Base-by-base conservation (phyloP, 2,888 invertebrate genomes). In the Noctua janthina region DNA sequence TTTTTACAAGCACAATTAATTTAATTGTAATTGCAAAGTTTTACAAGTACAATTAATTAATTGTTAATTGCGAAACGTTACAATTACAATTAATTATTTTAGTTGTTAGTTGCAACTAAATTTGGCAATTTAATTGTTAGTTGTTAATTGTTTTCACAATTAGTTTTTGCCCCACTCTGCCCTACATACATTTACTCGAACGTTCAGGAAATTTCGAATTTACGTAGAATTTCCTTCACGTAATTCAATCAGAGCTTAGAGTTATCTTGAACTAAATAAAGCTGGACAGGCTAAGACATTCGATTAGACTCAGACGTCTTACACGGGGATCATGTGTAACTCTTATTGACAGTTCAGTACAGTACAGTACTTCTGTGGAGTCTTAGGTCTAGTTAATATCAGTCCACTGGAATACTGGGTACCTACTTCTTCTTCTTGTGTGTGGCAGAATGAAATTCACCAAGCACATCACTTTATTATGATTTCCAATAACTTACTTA, bases 231-330 rank as follows among this genome's bases (percentile, higher is more conserved):
- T 66, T 76, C 23, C 29, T 66, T 17, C 29, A 46, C 29, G 10
- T 17, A 15, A 66, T 66, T 35, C 13, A 46, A 77, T 54, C 66
- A 77, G 15, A 56, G 11, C 56, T 39, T 8, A 43, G 35, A 35
- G 6, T 39, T 49, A 56, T 2, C 23, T 46, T 1, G 20, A 62
- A 62, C n/a, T 69, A 35, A 51, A 79, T 79, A 68, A 68, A 75
- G 51, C 20, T 17, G 8, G 67, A 54, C 68, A 20, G 13, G n/a
- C 35, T 23, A 67, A 23, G 35, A n/a, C 35, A 49, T 54, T 20
- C 29, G 15, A 54, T 20, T 43, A 64, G 15, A 64, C 23, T 64
- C 15, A 0, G 51, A 64, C 20, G 23, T 35, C 43, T n/a, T 43
- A 13, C 2, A 39, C 10, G 54, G 7, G 4, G 2, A 6, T n/a